Percentiles rank a stretch among this genome's conserved stretches.
Conservation (phyloP, 2,797 vertebrate genomes). For the Chelmon rostratus region DNA sequence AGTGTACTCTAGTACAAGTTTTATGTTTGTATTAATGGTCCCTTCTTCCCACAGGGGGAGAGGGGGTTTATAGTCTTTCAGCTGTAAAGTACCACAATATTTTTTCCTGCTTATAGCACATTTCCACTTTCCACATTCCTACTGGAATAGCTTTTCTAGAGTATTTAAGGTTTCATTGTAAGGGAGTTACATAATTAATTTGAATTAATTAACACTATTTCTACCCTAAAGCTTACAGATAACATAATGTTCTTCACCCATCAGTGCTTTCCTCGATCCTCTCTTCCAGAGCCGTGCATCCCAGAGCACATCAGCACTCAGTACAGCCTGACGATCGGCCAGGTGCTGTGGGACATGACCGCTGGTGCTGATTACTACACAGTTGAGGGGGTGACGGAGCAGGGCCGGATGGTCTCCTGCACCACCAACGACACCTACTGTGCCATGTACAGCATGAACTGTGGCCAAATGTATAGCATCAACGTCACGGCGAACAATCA, state of each 20-base stretch:
- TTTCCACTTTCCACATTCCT: no score
- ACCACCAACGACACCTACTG: slow-evolving; percentile 78
- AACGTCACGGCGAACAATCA: slow-evolving; percentile 76
- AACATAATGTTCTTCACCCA: not conserved
- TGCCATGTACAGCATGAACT: slow-evolving; percentile 71
- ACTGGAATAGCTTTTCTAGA: no score
- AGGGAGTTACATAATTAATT: no score
- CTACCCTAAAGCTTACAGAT: not conserved
- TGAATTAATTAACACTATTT: not conserved
- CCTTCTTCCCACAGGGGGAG: not conserved
- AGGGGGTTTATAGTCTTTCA: no score
- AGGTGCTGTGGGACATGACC: slow-evolving; percentile 79
- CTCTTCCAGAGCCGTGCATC: slow-evolving; percentile 79
- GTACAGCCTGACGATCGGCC: slow-evolving; percentile 75
- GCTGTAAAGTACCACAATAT: not conserved
- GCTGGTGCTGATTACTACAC: slow-evolving; percentile 76
- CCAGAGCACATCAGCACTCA: slow-evolving; percentile 66
- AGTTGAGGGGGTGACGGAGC: slow-evolving; percentile 63
- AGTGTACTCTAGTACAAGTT: no score
- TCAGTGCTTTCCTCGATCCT: not conserved
- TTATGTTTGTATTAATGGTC: no score
- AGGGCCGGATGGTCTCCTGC: slow-evolving; percentile 75
- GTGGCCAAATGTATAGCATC: slow-evolving; percentile 82
- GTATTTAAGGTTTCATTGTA: no score
- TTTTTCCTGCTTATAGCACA: no score